Percentiles rank a stretch among this genome's conserved stretches.
Evolutionary conservation across 2,888 invertebrate genomes (phyloP).

Genomic region (Hymenopus coronatus): DNA sequence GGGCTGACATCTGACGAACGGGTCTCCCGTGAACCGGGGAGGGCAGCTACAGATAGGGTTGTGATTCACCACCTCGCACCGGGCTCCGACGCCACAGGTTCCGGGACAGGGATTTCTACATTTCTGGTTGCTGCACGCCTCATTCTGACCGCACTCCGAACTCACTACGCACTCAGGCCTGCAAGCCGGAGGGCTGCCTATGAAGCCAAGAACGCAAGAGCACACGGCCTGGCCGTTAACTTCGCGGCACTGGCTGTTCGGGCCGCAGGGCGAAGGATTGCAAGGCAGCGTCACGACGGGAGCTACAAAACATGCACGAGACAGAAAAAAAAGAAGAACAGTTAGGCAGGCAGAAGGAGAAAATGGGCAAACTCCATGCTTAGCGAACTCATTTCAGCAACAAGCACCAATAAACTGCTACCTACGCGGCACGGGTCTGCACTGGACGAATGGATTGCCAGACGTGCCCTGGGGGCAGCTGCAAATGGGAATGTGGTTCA

Average conservation of each 20-base stretch:
- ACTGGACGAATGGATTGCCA: constrained; percentile 71
- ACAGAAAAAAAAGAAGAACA: constrained; percentile 45
- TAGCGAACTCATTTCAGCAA: neutral
- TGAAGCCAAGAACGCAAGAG: constrained; percentile 67
- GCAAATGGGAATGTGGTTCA: constrained; percentile 75
- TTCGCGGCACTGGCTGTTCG: constrained; percentile 68
- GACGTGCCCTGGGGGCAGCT: constrained; percentile 66
- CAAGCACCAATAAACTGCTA: neutral
- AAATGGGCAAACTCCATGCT: neutral
- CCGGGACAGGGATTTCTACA: constrained; percentile 69
- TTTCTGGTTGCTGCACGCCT: constrained; percentile 71
- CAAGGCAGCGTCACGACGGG: constrained; percentile 60
- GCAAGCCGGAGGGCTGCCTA: constrained; percentile 72
- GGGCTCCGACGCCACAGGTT: constrained; percentile 71
- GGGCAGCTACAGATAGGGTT: constrained; percentile 74
- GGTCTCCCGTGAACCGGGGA: constrained; percentile 62
- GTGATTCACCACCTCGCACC: constrained; percentile 73
- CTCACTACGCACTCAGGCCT: constrained; percentile 74
- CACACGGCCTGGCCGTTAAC: constrained; percentile 59
- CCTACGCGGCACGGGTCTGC: constrained; percentile 58
- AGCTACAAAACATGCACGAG: constrained; percentile 58
- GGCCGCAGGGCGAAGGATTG: constrained; percentile 63
- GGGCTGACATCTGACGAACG: constrained; percentile 55
- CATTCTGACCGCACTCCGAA: constrained; percentile 65
- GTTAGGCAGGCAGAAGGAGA: neutral